Percentiles rank a stretch among this genome's conserved stretches.
Conservation (phyloP, 2,113 vertebrate genomes). For the Pseudonaja textilis region DNA sequence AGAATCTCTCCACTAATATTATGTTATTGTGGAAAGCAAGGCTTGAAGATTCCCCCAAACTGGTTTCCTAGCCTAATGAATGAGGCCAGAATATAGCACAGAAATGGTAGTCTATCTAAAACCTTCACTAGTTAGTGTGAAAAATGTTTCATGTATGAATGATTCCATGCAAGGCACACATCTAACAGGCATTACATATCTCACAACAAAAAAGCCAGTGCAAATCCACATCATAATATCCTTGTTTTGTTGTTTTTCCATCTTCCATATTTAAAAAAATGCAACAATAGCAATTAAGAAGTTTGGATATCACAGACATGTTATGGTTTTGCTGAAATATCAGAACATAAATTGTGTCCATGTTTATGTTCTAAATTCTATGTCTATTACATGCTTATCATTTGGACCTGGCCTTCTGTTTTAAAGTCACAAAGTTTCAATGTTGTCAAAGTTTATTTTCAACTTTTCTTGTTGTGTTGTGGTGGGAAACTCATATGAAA, state of each 20-base stretch:
- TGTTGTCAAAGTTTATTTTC: not conserved
- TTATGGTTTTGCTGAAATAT: not conserved
- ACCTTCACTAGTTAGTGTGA: not conserved
- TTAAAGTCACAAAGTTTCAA: not conserved
- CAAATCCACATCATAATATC: not conserved
- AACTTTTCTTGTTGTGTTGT: not conserved
- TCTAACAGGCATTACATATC: not conserved
- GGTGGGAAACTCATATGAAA: not conserved
- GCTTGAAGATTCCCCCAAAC: not conserved
- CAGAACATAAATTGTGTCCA: not conserved
- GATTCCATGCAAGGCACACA: not conserved
- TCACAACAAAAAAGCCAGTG: not conserved
- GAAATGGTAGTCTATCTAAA: not conserved
- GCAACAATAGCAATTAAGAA: not conserved
- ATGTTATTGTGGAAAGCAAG: not conserved
- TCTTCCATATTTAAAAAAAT: not conserved
- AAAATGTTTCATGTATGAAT: not conserved
- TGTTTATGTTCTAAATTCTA: not conserved
- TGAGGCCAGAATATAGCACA: not conserved
- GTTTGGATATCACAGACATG: not conserved
- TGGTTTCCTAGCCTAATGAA: not conserved
- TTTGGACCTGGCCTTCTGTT: not conserved
- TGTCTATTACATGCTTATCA: not conserved
- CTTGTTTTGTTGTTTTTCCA: not conserved
- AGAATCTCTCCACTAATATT: not conserved